phyloP scores from a whole-genome alignment of 2,888 invertebrate species.

The Thalpophila matura region DNA sequence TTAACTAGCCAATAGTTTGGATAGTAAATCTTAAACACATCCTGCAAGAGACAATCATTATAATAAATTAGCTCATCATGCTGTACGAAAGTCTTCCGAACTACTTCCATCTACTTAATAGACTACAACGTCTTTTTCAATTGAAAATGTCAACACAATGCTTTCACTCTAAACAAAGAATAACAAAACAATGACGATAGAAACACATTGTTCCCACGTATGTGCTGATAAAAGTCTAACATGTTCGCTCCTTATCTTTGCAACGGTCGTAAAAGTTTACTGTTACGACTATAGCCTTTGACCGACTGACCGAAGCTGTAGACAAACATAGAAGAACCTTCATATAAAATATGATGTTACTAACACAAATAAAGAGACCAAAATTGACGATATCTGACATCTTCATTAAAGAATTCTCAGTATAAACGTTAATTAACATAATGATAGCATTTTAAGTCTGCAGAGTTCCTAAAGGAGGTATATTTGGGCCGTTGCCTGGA shows the following conservation, averaged over 20 bases:
- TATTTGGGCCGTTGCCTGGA: background rate
- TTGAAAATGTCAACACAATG: background rate
- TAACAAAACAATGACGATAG: constrained; percentile 43
- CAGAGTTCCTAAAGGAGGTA: constrained; percentile 3
- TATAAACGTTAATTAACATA: background rate
- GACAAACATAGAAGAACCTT: constrained; percentile 25
- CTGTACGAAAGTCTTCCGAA: background rate
- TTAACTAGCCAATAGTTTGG: background rate
- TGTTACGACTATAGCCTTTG: constrained; percentile 40
- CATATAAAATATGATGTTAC: constrained; percentile 18
- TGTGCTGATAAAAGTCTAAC: constrained; percentile 56
- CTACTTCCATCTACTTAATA: background rate
- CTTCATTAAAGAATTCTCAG: background rate
- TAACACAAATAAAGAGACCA: background rate
- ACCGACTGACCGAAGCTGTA: constrained; percentile 52
- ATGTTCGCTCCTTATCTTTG: constrained; percentile 53
- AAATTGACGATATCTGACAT: background rate
- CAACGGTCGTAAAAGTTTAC: constrained; percentile 54
- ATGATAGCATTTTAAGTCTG: background rate
- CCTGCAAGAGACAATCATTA: background rate
- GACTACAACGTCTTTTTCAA: background rate
- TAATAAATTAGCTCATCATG: no score
- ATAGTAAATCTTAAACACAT: background rate
- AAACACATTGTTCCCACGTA: constrained; percentile 49
- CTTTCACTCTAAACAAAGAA: constrained; percentile 5